Conservation (phyloP, 1,140 invertebrate genomes). For the Oppia nitens region DNA sequence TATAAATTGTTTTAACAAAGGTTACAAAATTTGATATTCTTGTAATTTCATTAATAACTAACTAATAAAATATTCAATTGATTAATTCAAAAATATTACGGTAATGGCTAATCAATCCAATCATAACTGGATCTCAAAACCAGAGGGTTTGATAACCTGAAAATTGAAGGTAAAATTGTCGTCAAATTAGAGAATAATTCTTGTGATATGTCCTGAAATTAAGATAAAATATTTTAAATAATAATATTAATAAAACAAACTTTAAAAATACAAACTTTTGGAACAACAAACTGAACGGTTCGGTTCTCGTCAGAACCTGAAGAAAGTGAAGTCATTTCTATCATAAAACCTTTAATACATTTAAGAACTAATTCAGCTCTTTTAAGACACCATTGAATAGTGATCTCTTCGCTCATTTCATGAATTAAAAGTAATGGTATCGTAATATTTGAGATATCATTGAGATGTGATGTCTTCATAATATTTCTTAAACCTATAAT, state of each 20-base stretch:
- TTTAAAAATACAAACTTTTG: slow-evolving; percentile 40
- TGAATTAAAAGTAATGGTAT: slow-evolving; percentile 79
- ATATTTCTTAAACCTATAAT: slow-evolving; percentile 88
- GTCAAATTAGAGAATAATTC: slow-evolving; percentile 66
- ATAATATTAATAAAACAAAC: background rate
- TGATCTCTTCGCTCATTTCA: slow-evolving; percentile 59
- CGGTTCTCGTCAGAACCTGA: slow-evolving; percentile 68
- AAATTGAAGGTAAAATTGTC: slow-evolving; percentile 71
- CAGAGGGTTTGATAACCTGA: slow-evolving; percentile 71
- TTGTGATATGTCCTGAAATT: slow-evolving; percentile 56
- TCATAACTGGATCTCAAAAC: slow-evolving; percentile 2
- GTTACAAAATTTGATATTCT: no score
- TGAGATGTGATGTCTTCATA: slow-evolving; percentile 74
- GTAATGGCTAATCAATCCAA: no score
- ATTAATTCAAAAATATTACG: no score
- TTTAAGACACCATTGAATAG: slow-evolving; percentile 83
- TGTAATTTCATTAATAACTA: no score
- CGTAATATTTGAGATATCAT: slow-evolving; percentile 80
- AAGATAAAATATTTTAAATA: no score
- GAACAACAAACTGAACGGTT: slow-evolving; percentile 66
- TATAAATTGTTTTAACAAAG: no score
- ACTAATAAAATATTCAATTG: no score
- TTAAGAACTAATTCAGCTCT: slow-evolving; percentile 92
- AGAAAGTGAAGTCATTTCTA: slow-evolving; percentile 77
- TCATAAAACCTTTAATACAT: slow-evolving; percentile 98